Evolutionary conservation across 2,797 vertebrate genomes (phyloP).

Genomic region (Macropodus opercularis): DNA sequence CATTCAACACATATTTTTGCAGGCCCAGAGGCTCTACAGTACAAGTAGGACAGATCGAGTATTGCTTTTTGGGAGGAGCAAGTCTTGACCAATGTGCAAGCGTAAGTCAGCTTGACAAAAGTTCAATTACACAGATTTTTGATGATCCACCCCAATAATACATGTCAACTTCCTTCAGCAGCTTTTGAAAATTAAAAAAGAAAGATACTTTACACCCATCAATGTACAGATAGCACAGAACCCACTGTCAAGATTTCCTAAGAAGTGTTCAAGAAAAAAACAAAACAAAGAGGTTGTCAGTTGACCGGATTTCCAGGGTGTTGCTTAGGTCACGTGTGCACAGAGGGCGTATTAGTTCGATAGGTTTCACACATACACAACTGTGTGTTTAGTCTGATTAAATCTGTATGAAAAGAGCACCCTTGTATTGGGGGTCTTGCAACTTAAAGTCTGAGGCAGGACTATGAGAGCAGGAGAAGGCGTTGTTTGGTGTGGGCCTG

Average conservation of each 20-base stretch:
- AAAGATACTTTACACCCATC: conserved; percentile 48
- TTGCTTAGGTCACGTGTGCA: conserved; percentile 41
- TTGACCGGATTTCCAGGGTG: conserved; percentile 24
- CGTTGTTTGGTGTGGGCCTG: conserved; percentile 39
- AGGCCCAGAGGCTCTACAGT: conserved; percentile 33
- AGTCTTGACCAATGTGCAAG: conserved; percentile 54
- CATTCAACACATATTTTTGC: conserved; percentile 61
- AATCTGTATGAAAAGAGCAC: conserved; percentile 28
- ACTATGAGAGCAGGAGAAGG: conserved; percentile 40
- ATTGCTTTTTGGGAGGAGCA: conserved; percentile 66
- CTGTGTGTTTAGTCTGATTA: conserved; percentile 27
- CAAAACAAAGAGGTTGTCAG: conserved; percentile 34
- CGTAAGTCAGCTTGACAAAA: conserved; percentile 31
- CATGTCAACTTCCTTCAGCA: conserved; percentile 57
- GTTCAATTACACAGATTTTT: conserved; percentile 32
- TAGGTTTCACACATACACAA: conserved; percentile 13
- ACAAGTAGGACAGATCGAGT: conserved; percentile 44
- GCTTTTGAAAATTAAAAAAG: conserved; percentile 53
- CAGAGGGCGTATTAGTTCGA: conserved; percentile 27
- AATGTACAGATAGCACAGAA: conserved; percentile 34
- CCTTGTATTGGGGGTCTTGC: conserved; percentile 13
- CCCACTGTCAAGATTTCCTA: conserved; percentile 17
- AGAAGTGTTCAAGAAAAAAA: conserved; percentile 28
- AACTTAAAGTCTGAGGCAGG: conserved; percentile 47
- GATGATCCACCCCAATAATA: conserved; percentile 40